A percentile compares a stretch with the other conserved stretches of the same genome.
Conservation (phyloP, 2,113 vertebrate species). For the Tragelaphus buxtoni region DNA sequence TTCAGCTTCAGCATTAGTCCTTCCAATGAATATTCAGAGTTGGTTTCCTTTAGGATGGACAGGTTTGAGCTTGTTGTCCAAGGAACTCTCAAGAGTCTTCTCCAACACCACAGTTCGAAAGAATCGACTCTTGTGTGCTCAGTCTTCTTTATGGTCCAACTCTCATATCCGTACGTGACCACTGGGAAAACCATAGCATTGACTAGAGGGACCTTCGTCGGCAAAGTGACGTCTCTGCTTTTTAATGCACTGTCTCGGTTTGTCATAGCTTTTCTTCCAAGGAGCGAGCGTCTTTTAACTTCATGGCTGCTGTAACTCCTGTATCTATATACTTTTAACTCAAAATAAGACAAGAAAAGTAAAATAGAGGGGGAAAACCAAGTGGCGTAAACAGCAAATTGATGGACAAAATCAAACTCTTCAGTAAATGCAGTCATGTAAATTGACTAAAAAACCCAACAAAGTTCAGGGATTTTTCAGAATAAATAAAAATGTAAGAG, state of each 20-base stretch:
- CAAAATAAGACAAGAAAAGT: background rate
- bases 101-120: background rate
- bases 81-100: background rate
- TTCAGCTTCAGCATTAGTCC: background rate
- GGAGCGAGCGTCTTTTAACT: background rate
- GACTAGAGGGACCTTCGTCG: background rate
- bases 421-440: background rate
- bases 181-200: background rate
- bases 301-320: background rate
- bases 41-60: background rate
- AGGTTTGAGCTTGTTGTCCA: background rate
- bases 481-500: background rate
- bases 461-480: background rate
- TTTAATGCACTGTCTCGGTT: background rate
- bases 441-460: background rate
- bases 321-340: background rate
- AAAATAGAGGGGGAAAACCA: too few relatives aligned
- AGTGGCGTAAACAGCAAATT: fast-evolving
- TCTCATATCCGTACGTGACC: background rate
- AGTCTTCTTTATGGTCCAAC: background rate
- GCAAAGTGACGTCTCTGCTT: background rate
- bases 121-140: background rate
- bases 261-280: background rate
- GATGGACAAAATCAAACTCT: background rate
- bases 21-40: background rate